A percentile compares a stretch with the other conserved stretches of the same genome.
These are phyloP conservation scores for Sylvietta virens DNA, from an alignment of 2,113 vertebrate species.

Conservation along the genomic window DNA sequence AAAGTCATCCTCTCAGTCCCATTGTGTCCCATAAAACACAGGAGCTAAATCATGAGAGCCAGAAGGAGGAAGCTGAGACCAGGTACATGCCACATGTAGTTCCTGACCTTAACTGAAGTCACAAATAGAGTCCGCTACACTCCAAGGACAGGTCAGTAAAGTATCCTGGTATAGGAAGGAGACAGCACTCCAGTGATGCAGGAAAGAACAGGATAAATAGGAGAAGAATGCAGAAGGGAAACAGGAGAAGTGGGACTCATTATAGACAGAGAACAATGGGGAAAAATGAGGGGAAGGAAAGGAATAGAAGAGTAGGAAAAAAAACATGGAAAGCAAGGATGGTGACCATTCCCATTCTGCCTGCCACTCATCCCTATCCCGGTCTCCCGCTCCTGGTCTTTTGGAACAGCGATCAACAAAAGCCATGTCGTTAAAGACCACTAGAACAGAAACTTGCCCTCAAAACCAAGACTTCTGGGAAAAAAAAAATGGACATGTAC, in stretches of 20 bases:
- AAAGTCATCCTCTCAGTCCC: background rate
- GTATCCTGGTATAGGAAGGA: background rate
- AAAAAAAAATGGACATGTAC: background rate
- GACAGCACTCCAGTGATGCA: background rate
- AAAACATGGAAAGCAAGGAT: background rate
- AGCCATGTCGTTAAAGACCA: background rate
- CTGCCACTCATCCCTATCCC: background rate
- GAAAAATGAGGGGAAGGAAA: background rate
- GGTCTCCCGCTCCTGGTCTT: background rate
- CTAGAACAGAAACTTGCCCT: background rate
- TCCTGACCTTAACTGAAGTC: background rate
- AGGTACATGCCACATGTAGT: background rate
- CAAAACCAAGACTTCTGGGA: background rate
- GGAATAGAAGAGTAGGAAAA: background rate
- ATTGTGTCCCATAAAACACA: background rate
- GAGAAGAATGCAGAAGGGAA: background rate
- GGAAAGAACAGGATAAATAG: background rate
- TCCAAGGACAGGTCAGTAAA: background rate
- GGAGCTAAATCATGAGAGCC: background rate
- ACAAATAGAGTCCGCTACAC: background rate
- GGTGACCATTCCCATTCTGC: background rate
- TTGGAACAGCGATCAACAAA: fast-evolving
- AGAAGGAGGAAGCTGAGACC: background rate
- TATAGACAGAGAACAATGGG: background rate
- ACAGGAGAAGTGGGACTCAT: background rate